A percentile compares a stretch with the other conserved stretches of the same genome.
phyloP scores from a whole-genome alignment of 1,140 invertebrate genomes.

The Yoshiicerus persimilis region DNA sequence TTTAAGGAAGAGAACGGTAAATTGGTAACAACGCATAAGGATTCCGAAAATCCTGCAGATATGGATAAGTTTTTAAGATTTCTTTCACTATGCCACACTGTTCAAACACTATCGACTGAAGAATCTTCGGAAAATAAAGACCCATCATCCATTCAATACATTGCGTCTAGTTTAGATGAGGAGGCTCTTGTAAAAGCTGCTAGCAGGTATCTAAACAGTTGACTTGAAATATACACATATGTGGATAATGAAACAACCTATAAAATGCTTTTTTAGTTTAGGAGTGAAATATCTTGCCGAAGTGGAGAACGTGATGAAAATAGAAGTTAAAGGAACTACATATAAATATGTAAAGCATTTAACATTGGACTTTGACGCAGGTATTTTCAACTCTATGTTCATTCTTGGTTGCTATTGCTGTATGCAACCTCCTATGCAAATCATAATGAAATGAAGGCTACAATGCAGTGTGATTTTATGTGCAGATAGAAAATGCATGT shows the following conservation, averaged over 20 bases:
- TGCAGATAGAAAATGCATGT: slow-evolving; percentile 66
- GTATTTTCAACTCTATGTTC: background rate
- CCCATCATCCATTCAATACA: slow-evolving; percentile 52
- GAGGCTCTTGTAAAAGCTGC: slow-evolving; percentile 81
- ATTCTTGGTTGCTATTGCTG: background rate
- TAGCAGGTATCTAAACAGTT: slow-evolving; percentile 50
- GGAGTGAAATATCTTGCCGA: slow-evolving; percentile 69
- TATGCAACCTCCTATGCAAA: no score
- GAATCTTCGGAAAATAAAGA: background rate
- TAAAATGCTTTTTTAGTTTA: slow-evolving; percentile 57
- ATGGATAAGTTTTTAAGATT: slow-evolving; percentile 66
- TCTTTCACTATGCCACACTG: slow-evolving; percentile 75
- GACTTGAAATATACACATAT: background rate
- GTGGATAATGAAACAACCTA: background rate
- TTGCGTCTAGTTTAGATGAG: slow-evolving; percentile 81
- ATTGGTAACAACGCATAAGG: background rate
- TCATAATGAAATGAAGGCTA: no score
- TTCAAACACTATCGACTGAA: slow-evolving; percentile 60
- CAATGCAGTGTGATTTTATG: background rate
- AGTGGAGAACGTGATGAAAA: slow-evolving; percentile 58
- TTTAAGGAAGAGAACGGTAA: slow-evolving; percentile 55
- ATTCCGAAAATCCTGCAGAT: background rate
- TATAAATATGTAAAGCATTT: slow-evolving; percentile 54
- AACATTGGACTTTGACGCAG: slow-evolving; percentile 65
- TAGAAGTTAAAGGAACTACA: slow-evolving; percentile 54